Evolutionary conservation across 2,113 vertebrate genomes (phyloP).

Genomic region (Callipepla squamata): DNA sequence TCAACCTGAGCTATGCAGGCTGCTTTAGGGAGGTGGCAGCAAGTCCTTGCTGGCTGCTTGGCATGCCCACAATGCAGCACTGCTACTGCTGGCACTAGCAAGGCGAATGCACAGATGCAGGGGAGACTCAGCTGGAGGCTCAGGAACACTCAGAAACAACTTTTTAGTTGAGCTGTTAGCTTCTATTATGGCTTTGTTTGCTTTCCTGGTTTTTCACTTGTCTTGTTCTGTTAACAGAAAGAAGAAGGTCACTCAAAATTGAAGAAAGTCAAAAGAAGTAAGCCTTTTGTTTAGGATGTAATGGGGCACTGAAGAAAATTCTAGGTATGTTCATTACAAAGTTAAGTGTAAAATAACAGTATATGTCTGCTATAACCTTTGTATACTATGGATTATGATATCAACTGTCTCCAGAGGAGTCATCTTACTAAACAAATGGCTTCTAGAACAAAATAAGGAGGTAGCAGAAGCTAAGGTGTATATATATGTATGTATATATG

Average conservation of each 20-base stretch:
- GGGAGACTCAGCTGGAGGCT: not conserved
- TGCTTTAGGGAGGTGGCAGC: not conserved
- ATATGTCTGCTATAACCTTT: not conserved
- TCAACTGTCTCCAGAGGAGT: not conserved
- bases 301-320: constrained; percentile 65
- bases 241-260: constrained; percentile 57
- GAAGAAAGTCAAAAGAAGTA: constrained; percentile 72
- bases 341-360: not conserved
- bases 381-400: not conserved
- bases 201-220: not conserved
- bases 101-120: not conserved
- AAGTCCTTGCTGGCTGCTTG: not conserved
- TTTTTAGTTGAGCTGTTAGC: not conserved
- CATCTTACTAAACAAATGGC: not conserved
- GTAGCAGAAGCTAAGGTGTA: not conserved
- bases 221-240: constrained; percentile 67
- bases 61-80: not conserved
- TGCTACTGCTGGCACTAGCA: not conserved
- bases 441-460: not conserved
- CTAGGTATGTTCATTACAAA: constrained; percentile 69
- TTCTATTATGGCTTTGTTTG: not conserved
- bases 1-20: not conserved
- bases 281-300: constrained; percentile 39
- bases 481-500: no score
- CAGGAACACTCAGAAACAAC: not conserved